A percentile compares a stretch with the other conserved stretches of the same genome.
Evolutionary conservation across 1,140 invertebrate species (phyloP).

Genomic region (Rhyzopertha dominica): DNA sequence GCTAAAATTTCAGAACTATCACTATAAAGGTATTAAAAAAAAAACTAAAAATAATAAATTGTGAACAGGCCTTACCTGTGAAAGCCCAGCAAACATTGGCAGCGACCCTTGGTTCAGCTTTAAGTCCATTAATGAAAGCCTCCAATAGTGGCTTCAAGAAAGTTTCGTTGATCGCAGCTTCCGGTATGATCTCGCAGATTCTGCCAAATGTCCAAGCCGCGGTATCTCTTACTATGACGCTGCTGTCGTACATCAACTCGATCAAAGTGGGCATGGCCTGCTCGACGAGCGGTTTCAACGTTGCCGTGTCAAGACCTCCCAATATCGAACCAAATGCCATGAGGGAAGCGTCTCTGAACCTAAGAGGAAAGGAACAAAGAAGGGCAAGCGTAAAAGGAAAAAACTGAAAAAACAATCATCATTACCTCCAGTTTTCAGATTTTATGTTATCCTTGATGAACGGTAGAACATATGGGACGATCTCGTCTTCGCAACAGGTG

Average conservation of each 20-base stretch:
- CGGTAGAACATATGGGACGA: constrained; percentile 93
- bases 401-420: too few species aligned
- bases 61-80: too few species aligned
- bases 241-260: constrained; percentile 85
- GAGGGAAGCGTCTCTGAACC: constrained; percentile 91
- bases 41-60: too few species aligned
- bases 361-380: too few species aligned
- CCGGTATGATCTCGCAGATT: constrained; percentile 95
- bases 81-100: constrained; percentile 99
- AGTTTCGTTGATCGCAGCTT: constrained; percentile 88
- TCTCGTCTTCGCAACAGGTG: constrained; percentile 94
- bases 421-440: constrained; percentile 91
- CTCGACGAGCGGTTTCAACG: constrained; percentile 89
- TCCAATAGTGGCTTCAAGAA: constrained; percentile 82
- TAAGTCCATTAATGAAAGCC: constrained; percentile 82
- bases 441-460: constrained; percentile 96
- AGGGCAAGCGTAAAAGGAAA: too few species aligned
- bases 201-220: constrained; percentile 97
- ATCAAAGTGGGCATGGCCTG: constrained; percentile 95
- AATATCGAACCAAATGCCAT: constrained; percentile 99
- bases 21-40: too few species aligned
- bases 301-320: constrained; percentile 83
- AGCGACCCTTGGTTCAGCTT: constrained; percentile 91
- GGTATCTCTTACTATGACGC: constrained; percentile 93
- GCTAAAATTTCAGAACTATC: too few species aligned